Percentiles rank a stretch among this genome's conserved stretches.
These are phyloP conservation scores for Eurystomus gularis DNA, from an alignment of 2,113 vertebrate genomes.

Conservation along the genomic window DNA sequence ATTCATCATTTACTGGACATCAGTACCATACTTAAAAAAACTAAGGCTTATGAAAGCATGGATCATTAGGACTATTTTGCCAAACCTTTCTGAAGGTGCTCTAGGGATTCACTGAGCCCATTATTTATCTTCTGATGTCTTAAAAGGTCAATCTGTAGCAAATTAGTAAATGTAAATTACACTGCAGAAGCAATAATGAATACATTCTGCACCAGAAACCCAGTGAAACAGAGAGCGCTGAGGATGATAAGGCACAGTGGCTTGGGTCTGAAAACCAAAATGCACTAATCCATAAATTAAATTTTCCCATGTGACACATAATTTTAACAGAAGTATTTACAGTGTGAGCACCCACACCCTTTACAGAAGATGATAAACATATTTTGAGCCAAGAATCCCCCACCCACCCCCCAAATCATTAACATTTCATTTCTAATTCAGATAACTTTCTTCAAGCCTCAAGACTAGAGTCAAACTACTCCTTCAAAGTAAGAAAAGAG, in stretches of 20 bases:
- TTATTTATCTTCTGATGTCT: conserved; percentile 17
- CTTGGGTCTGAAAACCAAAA: neutral
- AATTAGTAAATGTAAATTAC: conserved; percentile 8
- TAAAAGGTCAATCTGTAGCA: conserved; percentile 16
- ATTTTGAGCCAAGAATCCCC: neutral
- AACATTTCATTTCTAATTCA: conserved; percentile 14
- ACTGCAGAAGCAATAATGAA: neutral
- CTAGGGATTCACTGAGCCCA: neutral
- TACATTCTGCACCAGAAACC: neutral
- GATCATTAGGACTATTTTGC: neutral
- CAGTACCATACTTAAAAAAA: neutral
- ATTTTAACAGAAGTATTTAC: neutral
- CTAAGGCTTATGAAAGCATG: neutral
- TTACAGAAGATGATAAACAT: neutral
- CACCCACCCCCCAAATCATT: neutral
- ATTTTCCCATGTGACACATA: neutral
- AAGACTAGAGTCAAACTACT: neutral
- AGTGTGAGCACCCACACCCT: neutral
- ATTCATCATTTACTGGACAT: neutral
- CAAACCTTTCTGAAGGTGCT: neutral
- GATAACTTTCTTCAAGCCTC: neutral
- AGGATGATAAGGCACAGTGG: neutral
- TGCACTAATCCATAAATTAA: neutral
- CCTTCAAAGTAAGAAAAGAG: neutral
- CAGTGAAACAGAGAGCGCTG: neutral